These are phyloP conservation scores for Ctenodactylus gundi DNA, from an alignment of 2,113 vertebrate genomes.

Conservation along the genomic window DNA sequence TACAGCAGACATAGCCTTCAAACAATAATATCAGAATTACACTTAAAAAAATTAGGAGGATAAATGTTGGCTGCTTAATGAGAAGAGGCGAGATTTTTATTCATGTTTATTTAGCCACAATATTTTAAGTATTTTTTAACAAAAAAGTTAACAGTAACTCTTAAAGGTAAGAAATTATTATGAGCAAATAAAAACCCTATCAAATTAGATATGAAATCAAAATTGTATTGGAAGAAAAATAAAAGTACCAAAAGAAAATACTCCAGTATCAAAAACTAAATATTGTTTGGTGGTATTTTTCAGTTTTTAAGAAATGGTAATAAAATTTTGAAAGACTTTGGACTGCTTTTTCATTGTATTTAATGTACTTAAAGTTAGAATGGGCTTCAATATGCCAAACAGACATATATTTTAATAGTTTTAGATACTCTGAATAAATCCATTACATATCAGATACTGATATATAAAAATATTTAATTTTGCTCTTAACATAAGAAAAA, in stretches of 20 bases:
- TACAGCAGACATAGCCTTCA: conserved; percentile 98
- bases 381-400: neutral
- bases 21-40: conserved; percentile 73
- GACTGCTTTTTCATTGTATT: neutral
- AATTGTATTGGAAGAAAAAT: neutral
- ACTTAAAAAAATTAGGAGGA: conserved; percentile 59
- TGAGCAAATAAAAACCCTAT: neutral
- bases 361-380: neutral
- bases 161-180: neutral
- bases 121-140: neutral
- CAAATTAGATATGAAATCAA: neutral
- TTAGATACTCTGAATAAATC: neutral
- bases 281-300: neutral
- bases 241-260: neutral
- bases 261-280: neutral
- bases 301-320: neutral
- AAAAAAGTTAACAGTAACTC: conserved; percentile 1
- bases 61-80: neutral
- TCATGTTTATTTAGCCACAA: neutral
- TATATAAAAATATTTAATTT: neutral
- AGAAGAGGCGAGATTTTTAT: conserved; percentile 13
- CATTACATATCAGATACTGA: neutral
- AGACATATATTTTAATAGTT: neutral
- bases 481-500: neutral
- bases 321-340: neutral